Conservation (phyloP, 2,113 vertebrate genomes). For the Varanus komodoensis region DNA sequence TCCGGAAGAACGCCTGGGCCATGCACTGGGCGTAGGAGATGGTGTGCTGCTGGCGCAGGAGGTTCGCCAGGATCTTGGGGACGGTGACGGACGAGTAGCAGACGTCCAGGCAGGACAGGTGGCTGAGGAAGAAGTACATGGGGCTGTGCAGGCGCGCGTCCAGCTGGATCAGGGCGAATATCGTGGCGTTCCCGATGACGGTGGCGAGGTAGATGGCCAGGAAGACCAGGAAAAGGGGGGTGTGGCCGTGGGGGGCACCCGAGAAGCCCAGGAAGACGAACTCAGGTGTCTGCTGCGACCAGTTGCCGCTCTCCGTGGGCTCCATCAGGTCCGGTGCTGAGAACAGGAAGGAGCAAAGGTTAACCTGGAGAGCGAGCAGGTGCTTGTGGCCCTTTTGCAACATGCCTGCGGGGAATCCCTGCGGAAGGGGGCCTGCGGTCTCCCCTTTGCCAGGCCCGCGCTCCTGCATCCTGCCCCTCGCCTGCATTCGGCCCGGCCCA, state of each 20-base stretch:
- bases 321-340: not conserved
- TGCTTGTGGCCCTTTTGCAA: too few relatives aligned
- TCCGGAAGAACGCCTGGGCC: conserved; percentile 56
- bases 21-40: conserved; percentile 45
- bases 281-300: conserved; percentile 31
- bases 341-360: not conserved
- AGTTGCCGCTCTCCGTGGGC: conserved; percentile 35
- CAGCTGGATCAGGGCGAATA: conserved; percentile 32
- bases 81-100: conserved; percentile 40
- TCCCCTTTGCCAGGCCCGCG: too few relatives aligned
- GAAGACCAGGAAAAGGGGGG: conserved; percentile 46
- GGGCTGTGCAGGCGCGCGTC: conserved; percentile 51
- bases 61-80: conserved; percentile 51
- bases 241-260: conserved; percentile 1
- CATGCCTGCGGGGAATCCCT: too few relatives aligned
- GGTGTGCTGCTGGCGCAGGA: conserved; percentile 31
- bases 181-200: conserved; percentile 36
- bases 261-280: conserved; percentile 53
- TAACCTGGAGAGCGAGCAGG: too few relatives aligned
- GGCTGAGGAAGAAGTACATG: conserved; percentile 64
- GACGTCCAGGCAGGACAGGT: conserved; percentile 52
- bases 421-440: too few relatives aligned
- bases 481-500: too few relatives aligned
- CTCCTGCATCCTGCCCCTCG: too few relatives aligned
- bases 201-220: conserved; percentile 45